Conservation (phyloP, 2,888 invertebrate genomes). For the Neoascia interrupta region DNA sequence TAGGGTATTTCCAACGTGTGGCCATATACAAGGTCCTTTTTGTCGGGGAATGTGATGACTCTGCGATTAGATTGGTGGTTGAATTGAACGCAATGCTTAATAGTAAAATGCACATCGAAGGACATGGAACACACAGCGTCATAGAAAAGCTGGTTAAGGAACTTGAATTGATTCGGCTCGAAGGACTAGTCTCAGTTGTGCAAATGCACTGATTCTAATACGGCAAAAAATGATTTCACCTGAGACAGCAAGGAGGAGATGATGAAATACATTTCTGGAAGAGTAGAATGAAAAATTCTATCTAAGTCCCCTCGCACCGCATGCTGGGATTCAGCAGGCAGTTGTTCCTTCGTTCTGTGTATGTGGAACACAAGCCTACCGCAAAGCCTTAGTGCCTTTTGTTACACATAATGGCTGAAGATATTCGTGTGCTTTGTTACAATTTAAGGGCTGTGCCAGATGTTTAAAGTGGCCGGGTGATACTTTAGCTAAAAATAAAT, state of each 20-base stretch:
- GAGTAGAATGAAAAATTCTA: not conserved
- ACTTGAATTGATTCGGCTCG: conserved; percentile 30
- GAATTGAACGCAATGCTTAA: not conserved
- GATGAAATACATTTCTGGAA: not conserved
- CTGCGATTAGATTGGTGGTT: conserved; percentile 38
- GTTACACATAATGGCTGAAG: conserved; percentile 44
- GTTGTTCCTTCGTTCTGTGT: too few relatives aligned
- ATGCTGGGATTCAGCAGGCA: too few relatives aligned
- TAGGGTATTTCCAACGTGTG: too few relatives aligned
- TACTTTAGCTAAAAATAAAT: conserved; percentile 61
- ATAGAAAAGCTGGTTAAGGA: conserved; percentile 7
- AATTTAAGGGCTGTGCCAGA: conserved; percentile 52
- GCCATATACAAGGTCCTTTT: conserved; percentile 27
- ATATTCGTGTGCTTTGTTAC: conserved; percentile 36
- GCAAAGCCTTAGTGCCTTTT: conserved; percentile 13
- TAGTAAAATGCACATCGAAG: conserved; percentile 28
- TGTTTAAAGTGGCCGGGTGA: conserved; percentile 53
- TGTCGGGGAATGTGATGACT: conserved; percentile 45
- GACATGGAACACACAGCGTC: conserved; percentile 5
- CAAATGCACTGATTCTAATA: not conserved
- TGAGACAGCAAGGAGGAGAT: not conserved
- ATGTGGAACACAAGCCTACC: conserved; percentile 41
- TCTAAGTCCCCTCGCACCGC: not conserved
- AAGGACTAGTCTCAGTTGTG: conserved; percentile 46
- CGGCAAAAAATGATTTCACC: not conserved